phyloP scores from a whole-genome alignment of 2,797 vertebrate species.

The Neosilurus hyrtlii region DNA sequence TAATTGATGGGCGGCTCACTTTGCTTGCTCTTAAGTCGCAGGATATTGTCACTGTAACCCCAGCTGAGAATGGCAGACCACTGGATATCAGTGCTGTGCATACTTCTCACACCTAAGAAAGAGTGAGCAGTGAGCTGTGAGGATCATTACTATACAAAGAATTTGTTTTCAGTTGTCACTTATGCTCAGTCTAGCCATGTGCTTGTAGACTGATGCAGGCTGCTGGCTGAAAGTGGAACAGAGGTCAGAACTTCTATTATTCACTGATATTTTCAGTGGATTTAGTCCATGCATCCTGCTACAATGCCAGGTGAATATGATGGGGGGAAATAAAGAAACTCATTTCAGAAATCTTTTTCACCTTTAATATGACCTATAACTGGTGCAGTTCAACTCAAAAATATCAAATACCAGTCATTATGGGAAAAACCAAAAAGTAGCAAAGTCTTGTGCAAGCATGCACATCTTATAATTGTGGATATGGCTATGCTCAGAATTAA shows the following conservation, averaged over 20 bases:
- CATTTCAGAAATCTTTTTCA: too few species aligned
- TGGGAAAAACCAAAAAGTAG: too few species aligned
- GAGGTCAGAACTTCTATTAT: neutral
- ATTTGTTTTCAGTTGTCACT: neutral
- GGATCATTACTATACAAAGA: neutral
- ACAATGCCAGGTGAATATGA: too few species aligned
- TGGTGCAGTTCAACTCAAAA: too few species aligned
- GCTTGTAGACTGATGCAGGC: neutral
- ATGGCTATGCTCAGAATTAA: too few species aligned
- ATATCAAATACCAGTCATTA: too few species aligned
- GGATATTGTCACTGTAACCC: slow-evolving; percentile 95
- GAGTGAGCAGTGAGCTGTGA: neutral
- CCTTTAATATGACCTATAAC: too few species aligned
- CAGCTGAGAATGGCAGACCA: slow-evolving; percentile 99
- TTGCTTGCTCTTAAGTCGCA: slow-evolving; percentile 96
- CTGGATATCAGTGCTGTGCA: slow-evolving; percentile 98
- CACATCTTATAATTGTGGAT: too few species aligned
- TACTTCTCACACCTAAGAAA: slow-evolving; percentile 89
- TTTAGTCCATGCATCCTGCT: too few species aligned
- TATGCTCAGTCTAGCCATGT: neutral
- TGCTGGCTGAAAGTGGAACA: neutral
- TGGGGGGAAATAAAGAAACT: too few species aligned
- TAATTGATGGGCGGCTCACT: slow-evolving; percentile 96
- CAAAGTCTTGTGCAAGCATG: too few species aligned
- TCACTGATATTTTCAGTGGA: neutral